A percentile compares a stretch with the other conserved stretches of the same genome.
Evolutionary conservation across 2,888 invertebrate genomes (phyloP).

Genomic region (Dioctria linearis): DNA sequence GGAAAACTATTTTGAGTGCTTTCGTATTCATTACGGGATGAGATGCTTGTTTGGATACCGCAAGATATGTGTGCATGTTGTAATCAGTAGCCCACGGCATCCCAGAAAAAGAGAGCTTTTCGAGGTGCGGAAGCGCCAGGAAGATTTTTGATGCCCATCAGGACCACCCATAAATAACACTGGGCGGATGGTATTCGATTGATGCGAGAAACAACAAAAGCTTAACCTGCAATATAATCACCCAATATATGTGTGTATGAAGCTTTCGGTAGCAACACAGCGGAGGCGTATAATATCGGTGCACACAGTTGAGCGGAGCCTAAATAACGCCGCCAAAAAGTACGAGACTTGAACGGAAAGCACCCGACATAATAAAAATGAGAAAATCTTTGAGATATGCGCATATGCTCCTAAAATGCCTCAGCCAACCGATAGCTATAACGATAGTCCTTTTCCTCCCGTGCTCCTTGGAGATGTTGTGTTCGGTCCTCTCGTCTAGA

Average conservation of each 20-base stretch:
- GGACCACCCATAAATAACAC: constrained; percentile 48
- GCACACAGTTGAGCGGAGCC: constrained; percentile 40
- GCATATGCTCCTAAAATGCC: constrained; percentile 55
- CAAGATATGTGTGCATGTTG: background rate
- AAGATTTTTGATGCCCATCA: background rate
- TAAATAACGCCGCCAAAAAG: constrained; percentile 11
- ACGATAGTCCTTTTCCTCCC: constrained; percentile 1
- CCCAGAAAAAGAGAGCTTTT: constrained; percentile 17
- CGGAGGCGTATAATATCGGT: constrained; percentile 36
- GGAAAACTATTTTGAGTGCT: constrained; percentile 2
- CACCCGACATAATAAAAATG: constrained; percentile 25
- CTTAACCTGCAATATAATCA: constrained; percentile 21
- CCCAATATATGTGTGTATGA: constrained; percentile 5
- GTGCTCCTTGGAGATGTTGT: constrained; percentile 27
- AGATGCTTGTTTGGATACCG: constrained; percentile 40
- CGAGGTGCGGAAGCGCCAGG: background rate
- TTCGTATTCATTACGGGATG: constrained; percentile 27
- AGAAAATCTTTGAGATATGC: constrained; percentile 55
- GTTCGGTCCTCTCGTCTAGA: constrained; percentile 10
- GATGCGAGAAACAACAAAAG: constrained; percentile 39
- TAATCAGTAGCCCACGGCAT: constrained; percentile 22
- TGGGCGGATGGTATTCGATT: constrained; percentile 39
- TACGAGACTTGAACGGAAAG: background rate
- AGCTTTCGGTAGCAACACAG: constrained; percentile 11
- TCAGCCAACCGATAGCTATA: constrained; percentile 54